Evolutionary conservation across 2,797 vertebrate genomes (phyloP).

Genomic region (Lacerta bilineata): DNA sequence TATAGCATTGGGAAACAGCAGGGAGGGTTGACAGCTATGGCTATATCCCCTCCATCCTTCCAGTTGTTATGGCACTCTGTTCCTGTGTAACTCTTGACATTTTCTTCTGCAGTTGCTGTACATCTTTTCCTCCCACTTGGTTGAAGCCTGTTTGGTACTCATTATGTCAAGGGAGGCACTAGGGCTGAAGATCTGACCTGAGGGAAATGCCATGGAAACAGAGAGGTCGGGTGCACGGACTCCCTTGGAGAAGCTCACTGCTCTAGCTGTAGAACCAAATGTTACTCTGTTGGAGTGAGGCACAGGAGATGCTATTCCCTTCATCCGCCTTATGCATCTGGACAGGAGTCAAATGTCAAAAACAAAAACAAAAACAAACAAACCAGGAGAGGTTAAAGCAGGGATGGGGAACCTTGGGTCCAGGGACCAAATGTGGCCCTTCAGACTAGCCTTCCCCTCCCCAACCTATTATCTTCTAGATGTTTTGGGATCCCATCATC

Average conservation of each 20-base stretch:
- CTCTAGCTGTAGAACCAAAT: not conserved
- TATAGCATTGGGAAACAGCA: too few species aligned
- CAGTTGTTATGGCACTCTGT: not conserved
- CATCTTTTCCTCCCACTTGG: constrained; percentile 14
- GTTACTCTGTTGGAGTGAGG: too few species aligned
- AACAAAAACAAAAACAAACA: not conserved
- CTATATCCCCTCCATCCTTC: constrained; percentile 19
- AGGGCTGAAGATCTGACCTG: fast-evolving
- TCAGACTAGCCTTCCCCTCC: too few species aligned
- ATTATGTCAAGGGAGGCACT: constrained; percentile 10
- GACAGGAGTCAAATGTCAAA: not conserved
- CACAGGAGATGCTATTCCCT: not conserved
- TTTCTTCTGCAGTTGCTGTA: not conserved
- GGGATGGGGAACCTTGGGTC: too few species aligned
- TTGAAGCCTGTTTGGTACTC: not conserved
- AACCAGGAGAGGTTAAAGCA: not conserved
- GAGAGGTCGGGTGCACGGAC: constrained; percentile 20
- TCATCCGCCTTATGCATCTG: not conserved
- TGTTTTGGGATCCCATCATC: too few species aligned
- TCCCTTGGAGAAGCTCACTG: not conserved
- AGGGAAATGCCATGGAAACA: constrained; percentile 7
- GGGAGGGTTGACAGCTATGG: not conserved
- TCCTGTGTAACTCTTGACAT: not conserved
- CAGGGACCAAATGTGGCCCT: too few species aligned
- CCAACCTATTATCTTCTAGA: too few species aligned